Evolutionary conservation across 92 coral and sea anemone species (phyloP).

Genomic region (Palythoa caribaeorum): DNA sequence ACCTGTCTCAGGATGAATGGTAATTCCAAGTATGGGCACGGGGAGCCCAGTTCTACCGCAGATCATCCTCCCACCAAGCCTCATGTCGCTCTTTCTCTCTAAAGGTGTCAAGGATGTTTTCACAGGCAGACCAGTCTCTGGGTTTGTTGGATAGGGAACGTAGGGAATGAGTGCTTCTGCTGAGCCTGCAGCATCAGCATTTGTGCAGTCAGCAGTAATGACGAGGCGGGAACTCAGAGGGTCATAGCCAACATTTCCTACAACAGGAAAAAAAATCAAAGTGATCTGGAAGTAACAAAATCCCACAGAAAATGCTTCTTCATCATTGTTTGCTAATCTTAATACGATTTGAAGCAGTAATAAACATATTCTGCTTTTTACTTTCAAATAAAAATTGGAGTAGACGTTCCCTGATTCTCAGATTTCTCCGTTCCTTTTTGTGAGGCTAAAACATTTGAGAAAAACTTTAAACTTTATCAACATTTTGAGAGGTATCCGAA

Average conservation of each 20-base stretch:
- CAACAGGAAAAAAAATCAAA: not conserved
- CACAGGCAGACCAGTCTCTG: constrained; percentile 91
- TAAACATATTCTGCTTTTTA: too few species aligned
- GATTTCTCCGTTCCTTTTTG: too few species aligned
- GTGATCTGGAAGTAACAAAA: too few species aligned
- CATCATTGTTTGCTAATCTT: not conserved
- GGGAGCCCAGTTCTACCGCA: constrained; percentile 95
- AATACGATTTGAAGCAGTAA: too few species aligned
- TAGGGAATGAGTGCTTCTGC: constrained; percentile 92
- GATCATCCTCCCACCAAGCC: constrained; percentile 79
- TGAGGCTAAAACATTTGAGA: too few species aligned
- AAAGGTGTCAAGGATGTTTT: constrained; percentile 77
- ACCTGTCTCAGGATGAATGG: constrained; percentile 98
- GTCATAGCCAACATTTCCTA: constrained; percentile 92
- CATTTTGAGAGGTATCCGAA: not conserved
- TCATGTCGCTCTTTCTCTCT: constrained; percentile 91
- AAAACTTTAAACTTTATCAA: too few species aligned
- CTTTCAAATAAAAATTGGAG: too few species aligned
- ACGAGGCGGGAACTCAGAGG: constrained; percentile 94
- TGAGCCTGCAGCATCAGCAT: constrained; percentile 90
- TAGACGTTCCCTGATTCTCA: too few species aligned
- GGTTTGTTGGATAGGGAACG: constrained; percentile 96
- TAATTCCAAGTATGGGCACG: constrained; percentile 96
- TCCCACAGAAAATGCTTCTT: too few species aligned
- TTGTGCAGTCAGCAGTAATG: constrained; percentile 89